Percentiles rank a stretch among this genome's conserved stretches.
Evolutionary conservation across 2,888 invertebrate genomes (phyloP).

Genomic region (Drosophila neoperkinsi): DNA sequence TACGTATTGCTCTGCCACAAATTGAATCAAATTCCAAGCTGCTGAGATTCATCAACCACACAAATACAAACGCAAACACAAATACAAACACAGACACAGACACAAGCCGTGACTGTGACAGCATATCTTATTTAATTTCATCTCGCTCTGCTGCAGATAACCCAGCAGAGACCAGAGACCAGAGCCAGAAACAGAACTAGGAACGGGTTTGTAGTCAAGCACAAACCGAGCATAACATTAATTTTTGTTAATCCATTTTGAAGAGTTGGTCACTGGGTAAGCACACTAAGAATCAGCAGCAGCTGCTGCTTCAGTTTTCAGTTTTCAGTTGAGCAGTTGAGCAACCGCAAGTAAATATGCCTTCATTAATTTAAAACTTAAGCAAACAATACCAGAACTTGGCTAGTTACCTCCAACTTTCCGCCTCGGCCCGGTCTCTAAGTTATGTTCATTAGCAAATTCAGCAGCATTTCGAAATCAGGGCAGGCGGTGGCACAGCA

Average conservation of each 20-base stretch:
- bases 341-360: constrained; percentile 76
- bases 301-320: constrained; percentile 24
- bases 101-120: constrained; percentile 56
- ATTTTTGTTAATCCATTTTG: constrained; percentile 80
- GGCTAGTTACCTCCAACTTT: constrained; percentile 18
- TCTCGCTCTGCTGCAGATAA: constrained; percentile 47
- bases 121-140: constrained; percentile 77
- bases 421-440: constrained; percentile 30
- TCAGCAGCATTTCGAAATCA: constrained; percentile 68
- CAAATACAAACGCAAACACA: constrained; percentile 15
- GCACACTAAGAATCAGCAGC: constrained; percentile 2
- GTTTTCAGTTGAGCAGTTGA: constrained; percentile 35
- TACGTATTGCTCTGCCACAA: too few species aligned
- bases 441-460: constrained; percentile 82
- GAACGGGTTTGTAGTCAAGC: constrained; percentile 33
- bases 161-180: constrained; percentile 10
- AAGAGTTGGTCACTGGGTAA: constrained; percentile 65
- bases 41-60: constrained; percentile 55
- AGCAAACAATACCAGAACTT: constrained; percentile 68
- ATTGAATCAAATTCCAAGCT: constrained; percentile 72
- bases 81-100: constrained; percentile 20
- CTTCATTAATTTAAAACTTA: constrained; percentile 78
- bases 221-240: constrained; percentile 68
- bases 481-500: constrained; percentile 29
- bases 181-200: constrained; percentile 5